A percentile compares a stretch with the other conserved stretches of the same genome.
phyloP scores from a whole-genome alignment of 2,888 invertebrate genomes.

The Sarcophaga carnaria region DNA sequence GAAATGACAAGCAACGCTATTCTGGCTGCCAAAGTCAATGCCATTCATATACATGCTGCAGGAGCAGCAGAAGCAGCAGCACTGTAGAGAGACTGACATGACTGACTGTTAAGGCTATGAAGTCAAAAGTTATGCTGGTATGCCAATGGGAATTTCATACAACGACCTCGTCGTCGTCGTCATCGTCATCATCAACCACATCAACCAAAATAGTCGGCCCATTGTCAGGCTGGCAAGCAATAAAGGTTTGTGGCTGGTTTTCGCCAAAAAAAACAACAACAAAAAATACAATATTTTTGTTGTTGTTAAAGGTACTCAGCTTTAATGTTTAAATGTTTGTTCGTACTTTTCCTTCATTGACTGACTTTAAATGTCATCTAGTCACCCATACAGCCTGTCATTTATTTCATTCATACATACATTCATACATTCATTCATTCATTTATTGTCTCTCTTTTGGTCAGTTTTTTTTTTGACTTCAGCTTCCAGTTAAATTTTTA shows the following conservation, averaged over 20 bases:
- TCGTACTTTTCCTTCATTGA: conserved; percentile 16
- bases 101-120: conserved; percentile 38
- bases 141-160: conserved; percentile 67
- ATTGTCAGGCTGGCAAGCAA: conserved; percentile 57
- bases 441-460: too few species aligned
- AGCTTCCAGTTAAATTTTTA: neutral
- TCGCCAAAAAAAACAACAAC: neutral
- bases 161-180: conserved; percentile 56
- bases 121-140: conserved; percentile 64
- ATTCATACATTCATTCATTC: too few species aligned
- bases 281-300: neutral
- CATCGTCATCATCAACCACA: conserved; percentile 45
- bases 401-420: neutral
- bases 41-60: neutral
- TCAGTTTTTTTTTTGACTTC: too few species aligned
- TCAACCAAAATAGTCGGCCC: conserved; percentile 61
- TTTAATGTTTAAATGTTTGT: neutral
- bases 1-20: conserved; percentile 64
- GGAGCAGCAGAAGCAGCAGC: neutral
- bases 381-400: conserved; percentile 21
- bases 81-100: too few species aligned
- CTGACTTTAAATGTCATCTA: conserved; percentile 50
- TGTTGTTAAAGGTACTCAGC: neutral
- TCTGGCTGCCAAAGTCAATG: neutral
- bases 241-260: conserved; percentile 35